These are phyloP conservation scores for Drosophila kanekoi DNA, from an alignment of 2,888 invertebrate genomes.

Conservation along the genomic window DNA sequence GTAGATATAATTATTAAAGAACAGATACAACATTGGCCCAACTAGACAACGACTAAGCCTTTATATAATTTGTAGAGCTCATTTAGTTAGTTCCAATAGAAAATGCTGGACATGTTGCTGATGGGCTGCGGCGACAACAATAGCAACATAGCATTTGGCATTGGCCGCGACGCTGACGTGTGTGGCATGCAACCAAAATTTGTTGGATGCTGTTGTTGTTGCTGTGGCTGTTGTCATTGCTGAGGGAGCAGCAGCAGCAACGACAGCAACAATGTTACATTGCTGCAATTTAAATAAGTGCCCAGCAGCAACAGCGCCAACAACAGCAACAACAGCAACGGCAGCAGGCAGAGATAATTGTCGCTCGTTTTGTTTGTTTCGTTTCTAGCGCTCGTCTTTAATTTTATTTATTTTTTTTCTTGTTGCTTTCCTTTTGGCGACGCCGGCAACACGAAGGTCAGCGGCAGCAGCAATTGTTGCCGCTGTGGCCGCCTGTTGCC, in stretches of 20 bases:
- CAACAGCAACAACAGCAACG: slow-evolving; percentile 27
- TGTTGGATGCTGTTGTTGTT: slow-evolving; percentile 47
- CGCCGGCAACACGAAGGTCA: slow-evolving; percentile 67
- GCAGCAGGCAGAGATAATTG: slow-evolving; percentile 61
- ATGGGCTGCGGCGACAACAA: slow-evolving; percentile 12
- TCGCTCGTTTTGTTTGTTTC: slow-evolving; percentile 55
- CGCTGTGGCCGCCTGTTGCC: slow-evolving; percentile 32
- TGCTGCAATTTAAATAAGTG: slow-evolving; percentile 75
- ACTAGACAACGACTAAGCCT: too few species aligned
- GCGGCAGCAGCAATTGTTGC: slow-evolving; percentile 48
- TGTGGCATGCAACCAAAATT: slow-evolving; percentile 74
- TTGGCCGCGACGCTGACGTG: slow-evolving; percentile 53
- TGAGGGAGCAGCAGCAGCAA: slow-evolving; percentile 21
- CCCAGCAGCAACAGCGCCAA: slow-evolving; percentile 45
- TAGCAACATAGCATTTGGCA: slow-evolving; percentile 12
- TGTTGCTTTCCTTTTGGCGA: slow-evolving; percentile 60
- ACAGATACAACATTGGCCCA: too few species aligned
- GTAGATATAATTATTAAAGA: too few species aligned
- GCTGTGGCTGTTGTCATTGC: slow-evolving; percentile 42
- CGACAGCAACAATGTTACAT: slow-evolving; percentile 46
- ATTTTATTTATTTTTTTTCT: too few species aligned
- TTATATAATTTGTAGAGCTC: not conserved
- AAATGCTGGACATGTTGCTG: slow-evolving; percentile 16
- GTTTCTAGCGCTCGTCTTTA: slow-evolving; percentile 66
- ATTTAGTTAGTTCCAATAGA: not conserved